A percentile compares a stretch with the other conserved stretches of the same genome.
phyloP scores from a whole-genome alignment of 1,140 invertebrate genomes.

The Neocloeon triangulifer region DNA sequence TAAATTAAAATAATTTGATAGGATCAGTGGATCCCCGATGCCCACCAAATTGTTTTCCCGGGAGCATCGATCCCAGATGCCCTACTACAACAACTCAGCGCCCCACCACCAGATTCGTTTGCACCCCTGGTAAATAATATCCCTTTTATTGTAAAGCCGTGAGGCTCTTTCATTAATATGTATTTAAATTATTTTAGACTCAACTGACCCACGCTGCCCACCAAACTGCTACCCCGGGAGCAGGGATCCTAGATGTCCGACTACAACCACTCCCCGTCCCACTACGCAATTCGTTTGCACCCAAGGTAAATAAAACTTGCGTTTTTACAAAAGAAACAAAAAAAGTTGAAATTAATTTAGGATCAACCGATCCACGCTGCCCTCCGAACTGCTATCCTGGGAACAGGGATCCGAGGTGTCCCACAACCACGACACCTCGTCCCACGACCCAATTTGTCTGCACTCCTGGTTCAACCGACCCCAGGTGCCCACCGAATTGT shows the following conservation, averaged over 20 bases:
- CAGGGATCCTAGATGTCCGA: conserved; percentile 13
- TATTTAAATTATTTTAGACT: no score
- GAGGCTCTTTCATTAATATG: no score
- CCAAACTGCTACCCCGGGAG: conserved; percentile 15
- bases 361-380: conserved; percentile 6
- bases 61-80: conserved; percentile 16
- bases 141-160: no score
- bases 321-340: conserved; percentile 4
- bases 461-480: no score
- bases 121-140: conserved; percentile 7
- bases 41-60: conserved; percentile 13
- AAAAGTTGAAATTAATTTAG: no score
- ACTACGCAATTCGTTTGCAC: conserved; percentile 8
- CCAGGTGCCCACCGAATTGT: conserved; percentile 13
- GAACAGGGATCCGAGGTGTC: conserved; percentile 15
- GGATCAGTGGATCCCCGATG: conserved; percentile 10
- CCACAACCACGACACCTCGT: conserved; percentile 2
- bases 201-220: conserved; percentile 16
- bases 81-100: background rate
- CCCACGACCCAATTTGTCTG: conserved; percentile 11
- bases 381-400: conserved; percentile 15
- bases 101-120: conserved; percentile 4
- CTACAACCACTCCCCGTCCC: conserved; percentile 1
- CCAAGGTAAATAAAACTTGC: conserved; percentile 7
- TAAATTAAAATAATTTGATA: background rate